A percentile compares a stretch with the other conserved stretches of the same genome.
These are phyloP conservation scores for Enteromius treurensis DNA, from an alignment of 2,797 vertebrate genomes.

Conservation along the genomic window DNA sequence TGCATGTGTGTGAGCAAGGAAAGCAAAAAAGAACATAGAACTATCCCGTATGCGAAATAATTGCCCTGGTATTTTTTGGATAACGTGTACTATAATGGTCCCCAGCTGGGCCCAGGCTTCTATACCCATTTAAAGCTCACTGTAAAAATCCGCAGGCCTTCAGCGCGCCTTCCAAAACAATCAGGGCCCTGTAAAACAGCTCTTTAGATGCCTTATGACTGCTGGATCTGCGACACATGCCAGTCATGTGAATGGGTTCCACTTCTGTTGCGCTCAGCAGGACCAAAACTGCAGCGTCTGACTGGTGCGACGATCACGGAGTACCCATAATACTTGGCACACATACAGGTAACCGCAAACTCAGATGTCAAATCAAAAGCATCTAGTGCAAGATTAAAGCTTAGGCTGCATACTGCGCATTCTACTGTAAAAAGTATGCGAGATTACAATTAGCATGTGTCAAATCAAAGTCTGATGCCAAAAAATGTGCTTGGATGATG, in stretches of 20 bases:
- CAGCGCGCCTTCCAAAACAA: slow-evolving; percentile 73
- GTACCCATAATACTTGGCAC: background rate
- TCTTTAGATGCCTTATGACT: slow-evolving; percentile 66
- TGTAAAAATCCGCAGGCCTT: slow-evolving; percentile 73
- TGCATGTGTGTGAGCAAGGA: slow-evolving; percentile 47
- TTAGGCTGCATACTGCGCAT: background rate
- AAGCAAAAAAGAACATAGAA: slow-evolving; percentile 45
- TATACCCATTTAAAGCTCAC: slow-evolving; percentile 84
- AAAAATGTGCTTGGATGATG: background rate
- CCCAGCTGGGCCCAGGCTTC: slow-evolving; percentile 96
- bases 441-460: background rate
- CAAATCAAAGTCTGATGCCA: background rate
- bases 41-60: slow-evolving; percentile 86
- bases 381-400: background rate
- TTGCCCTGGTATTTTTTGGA: slow-evolving; percentile 88
- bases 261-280: slow-evolving; percentile 34
- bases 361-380: slow-evolving; percentile 11
- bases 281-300: background rate
- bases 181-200: slow-evolving; percentile 73
- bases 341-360: background rate
- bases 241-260: slow-evolving; percentile 53
- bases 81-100: slow-evolving; percentile 89
- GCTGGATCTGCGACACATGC: slow-evolving; percentile 54
- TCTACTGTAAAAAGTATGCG: background rate
- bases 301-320: background rate